A percentile compares a stretch with the other conserved stretches of the same genome.
Evolutionary conservation across 2,888 invertebrate species (phyloP).

Genomic region (Therioaphis trifolii): DNA sequence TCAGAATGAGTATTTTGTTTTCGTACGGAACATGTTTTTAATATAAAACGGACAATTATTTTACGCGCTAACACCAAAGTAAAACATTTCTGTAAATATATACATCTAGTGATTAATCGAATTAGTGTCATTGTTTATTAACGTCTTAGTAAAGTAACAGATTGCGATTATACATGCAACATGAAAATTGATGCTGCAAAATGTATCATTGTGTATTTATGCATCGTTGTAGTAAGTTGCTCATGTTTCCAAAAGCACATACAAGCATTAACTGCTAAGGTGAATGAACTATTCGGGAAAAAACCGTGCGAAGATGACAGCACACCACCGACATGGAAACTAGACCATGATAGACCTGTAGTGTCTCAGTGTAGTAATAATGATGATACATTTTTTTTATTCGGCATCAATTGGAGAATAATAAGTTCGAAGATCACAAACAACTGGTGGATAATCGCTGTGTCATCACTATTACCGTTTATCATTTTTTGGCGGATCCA

Average conservation of each 20-base stretch:
- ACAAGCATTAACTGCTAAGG: not conserved
- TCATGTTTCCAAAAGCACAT: conserved; percentile 16
- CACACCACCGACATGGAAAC: not conserved
- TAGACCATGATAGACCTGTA: not conserved
- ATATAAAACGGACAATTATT: not conserved
- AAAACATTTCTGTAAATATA: not conserved
- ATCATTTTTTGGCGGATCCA: not conserved
- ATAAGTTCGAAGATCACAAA: not conserved
- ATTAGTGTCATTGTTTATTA: not conserved
- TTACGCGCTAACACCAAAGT: not conserved
- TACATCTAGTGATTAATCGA: not conserved
- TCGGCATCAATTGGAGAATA: not conserved
- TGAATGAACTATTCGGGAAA: not conserved
- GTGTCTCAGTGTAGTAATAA: not conserved
- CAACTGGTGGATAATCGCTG: conserved; percentile 30
- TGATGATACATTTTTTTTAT: not conserved
- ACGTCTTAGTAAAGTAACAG: not conserved
- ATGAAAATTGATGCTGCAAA: conserved; percentile 22
- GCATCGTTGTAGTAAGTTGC: not conserved
- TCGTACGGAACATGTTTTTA: not conserved
- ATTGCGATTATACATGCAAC: not conserved
- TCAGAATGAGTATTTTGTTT: not conserved
- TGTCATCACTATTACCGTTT: conserved; percentile 21
- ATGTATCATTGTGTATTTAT: not conserved
- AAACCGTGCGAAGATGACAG: not conserved